Base-by-base conservation (phyloP, 2,113 vertebrate genomes). In the Alouatta palliata region DNA sequence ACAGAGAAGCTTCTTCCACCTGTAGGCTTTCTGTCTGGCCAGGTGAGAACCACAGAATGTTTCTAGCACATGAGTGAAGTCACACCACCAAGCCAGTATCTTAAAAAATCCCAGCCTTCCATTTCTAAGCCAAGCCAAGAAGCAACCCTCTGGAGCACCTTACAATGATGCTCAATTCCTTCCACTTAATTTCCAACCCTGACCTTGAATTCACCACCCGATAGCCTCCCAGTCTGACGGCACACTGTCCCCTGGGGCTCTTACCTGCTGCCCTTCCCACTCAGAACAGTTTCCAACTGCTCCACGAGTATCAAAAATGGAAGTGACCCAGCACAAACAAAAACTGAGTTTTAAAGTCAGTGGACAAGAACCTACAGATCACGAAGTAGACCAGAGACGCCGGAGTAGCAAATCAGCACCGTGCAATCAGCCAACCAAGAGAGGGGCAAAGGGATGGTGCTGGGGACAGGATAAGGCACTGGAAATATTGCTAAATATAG, bases 401-500 rank as follows among this genome's bases (percentile, higher is more conserved):
- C 0, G 2, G 96, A 94, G 97, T 77, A 94, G 64, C 35, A 93
- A 92, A 54, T 88, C 94, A 93, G 84, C 66, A 80, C 47, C 43
- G 0, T 1, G 0, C 61, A 52, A 82, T 27, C 94, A 95, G 96
- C 94, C 0, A 83, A 97, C 89, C 66, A 32, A 5, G 61, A 82
- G 66, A 97, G 79, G 81, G 91, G 87, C 64, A 11, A 96, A 83
- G 91, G 96, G 21, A 40, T 45, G 68, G 66, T 35, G 85, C 43
- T 8, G 61, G 20, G 25, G 30, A 21, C 56, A 43, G 90, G 89
- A 66, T 16, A 14, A 17, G 81, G 20, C 27, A 40, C 80, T 97
- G 90, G 85, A 97, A 87, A 86, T 40, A 12, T 77, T 4, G 92
- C 98, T 98, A 99, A 98, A 98, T 97, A 98, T 97, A 98, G 98